phyloP scores from a whole-genome alignment of 2,797 vertebrate genomes.

The Acanthis flammea region DNA sequence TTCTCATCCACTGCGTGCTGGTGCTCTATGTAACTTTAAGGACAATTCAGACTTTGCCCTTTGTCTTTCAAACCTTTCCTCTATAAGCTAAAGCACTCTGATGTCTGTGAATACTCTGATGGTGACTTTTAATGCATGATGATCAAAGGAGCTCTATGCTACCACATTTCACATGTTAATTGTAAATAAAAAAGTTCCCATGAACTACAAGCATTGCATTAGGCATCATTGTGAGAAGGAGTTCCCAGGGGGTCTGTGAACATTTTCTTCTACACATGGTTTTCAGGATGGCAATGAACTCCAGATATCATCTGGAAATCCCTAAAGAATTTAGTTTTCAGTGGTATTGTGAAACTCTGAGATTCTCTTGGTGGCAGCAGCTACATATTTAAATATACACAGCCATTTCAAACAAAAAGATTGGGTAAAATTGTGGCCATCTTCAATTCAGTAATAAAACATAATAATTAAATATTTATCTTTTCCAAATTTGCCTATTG shows the following conservation, averaged over 20 bases:
- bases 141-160: not conserved
- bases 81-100: not conserved
- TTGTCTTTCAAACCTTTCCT: conserved; percentile 20
- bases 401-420: not conserved
- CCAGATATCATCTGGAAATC: not conserved
- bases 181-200: not conserved
- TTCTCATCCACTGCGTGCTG: not conserved
- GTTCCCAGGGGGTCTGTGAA: not conserved
- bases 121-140: not conserved
- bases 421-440: not conserved
- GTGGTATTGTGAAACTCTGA: not conserved
- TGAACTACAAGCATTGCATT: not conserved
- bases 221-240: not conserved
- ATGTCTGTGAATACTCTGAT: not conserved
- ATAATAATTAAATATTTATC: not conserved
- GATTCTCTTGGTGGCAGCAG: not conserved
- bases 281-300: not conserved
- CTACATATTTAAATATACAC: not conserved
- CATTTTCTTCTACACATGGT: not conserved
- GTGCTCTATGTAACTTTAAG: not conserved
- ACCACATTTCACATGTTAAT: not conserved
- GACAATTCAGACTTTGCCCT: not conserved
- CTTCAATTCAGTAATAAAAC: not conserved
- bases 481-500: not conserved
- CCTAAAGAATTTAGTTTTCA: not conserved